Evolutionary conservation across 1,140 invertebrate genomes (phyloP), one percentile per base, ranked within the genome.

Genomic region (Centruroides sculpturatus): DNA sequence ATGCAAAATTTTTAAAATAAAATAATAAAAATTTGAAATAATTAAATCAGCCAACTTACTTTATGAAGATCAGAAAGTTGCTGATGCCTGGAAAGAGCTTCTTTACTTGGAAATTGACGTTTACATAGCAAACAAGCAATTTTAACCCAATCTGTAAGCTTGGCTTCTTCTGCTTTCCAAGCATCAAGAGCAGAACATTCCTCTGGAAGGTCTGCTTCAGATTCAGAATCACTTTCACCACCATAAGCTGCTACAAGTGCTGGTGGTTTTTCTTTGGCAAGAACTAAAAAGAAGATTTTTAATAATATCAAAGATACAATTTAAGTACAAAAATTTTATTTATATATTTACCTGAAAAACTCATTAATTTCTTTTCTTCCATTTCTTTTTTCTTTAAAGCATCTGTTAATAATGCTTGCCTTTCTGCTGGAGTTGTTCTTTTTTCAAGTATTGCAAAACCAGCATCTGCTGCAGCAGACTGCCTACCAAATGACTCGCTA

Each of bases 71-170:
- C 88, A 3, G 95, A 98, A 62, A 97, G 77, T 63, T 93, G 86
- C 59, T 88, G 84, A 75, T 99, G 96, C 69, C 94, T 93, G 5
- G 83, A 77, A 6, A 99, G 77, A 0, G 85, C 85, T 63, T 98
- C 94, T 63, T 83, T 82, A 53, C 85, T 92, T 36, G 87, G 85
- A 70, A 99, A 96, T 70, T 92, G 89, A 59, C 96, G 77, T 74
- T 98, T 98, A 72, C 96, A 99, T 1, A 99, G 76, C 6, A 98
- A 75, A 75, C 96, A 99, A 0, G 93, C 91, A 34, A 97, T 72
- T 74, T 95, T 97, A 3, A 77, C 77, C 79, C 86, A 90, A 74
- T 99, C 93, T 8, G 92, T 80, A 51, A 84, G 77, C 50, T 82
- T 73, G 8, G 67, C 76, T 76, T 76, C 83, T 70, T 72, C 77